Evolutionary conservation across 2,797 vertebrate genomes (phyloP).

Genomic region (Heterohyrax brucei): DNA sequence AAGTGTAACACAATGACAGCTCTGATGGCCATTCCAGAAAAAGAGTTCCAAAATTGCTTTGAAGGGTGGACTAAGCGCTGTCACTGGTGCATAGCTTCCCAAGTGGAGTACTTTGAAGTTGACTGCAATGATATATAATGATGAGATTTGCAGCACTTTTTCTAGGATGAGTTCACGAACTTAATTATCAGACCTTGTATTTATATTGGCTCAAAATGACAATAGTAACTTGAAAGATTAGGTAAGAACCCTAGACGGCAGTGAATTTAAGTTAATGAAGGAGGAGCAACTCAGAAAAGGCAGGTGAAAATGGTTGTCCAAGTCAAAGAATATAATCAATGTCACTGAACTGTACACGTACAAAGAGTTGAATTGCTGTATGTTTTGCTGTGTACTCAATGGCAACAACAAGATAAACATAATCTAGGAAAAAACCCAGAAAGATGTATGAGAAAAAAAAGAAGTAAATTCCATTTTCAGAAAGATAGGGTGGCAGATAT

Average conservation of each 20-base stretch:
- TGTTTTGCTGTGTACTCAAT: neutral
- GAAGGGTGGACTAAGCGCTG: no score
- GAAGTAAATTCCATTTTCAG: slow-evolving; percentile 2
- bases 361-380: neutral
- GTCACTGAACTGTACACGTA: neutral
- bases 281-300: neutral
- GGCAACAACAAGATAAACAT: neutral
- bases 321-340: neutral
- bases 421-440: neutral
- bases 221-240: neutral
- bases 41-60: no score
- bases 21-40: no score
- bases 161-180: no score
- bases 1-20: no score
- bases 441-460: neutral
- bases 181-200: neutral
- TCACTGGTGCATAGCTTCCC: no score
- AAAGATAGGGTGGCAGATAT: neutral
- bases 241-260: neutral
- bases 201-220: neutral
- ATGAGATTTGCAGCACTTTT: no score
- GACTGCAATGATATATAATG: no score
- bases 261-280: neutral
- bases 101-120: no score
- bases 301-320: neutral